Evolutionary conservation across 2,888 invertebrate genomes (phyloP).

Genomic region (Ophion ventricosus): DNA sequence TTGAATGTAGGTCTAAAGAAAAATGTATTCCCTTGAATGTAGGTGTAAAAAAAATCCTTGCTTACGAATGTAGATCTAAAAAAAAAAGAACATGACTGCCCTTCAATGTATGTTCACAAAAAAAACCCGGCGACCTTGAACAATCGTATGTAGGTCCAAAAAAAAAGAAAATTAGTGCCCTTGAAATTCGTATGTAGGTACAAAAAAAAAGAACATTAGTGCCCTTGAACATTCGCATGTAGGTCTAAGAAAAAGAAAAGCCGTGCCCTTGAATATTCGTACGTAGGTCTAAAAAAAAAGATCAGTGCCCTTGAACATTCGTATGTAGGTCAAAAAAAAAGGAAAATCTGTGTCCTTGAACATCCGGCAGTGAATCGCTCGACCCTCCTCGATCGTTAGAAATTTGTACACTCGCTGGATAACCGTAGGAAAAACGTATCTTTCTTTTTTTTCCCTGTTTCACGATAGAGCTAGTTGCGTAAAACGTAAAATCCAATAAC

Average conservation of each 20-base stretch:
- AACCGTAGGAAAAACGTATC: neutral
- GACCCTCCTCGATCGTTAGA: neutral
- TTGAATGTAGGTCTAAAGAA: no score
- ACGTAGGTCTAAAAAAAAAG: neutral
- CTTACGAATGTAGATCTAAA: no score
- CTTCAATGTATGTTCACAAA: no score
- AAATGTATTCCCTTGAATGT: no score
- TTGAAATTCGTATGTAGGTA: no score
- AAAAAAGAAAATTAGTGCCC: no score
- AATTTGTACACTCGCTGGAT: neutral
- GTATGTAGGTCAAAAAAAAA: neutral
- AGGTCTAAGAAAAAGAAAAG: neutral
- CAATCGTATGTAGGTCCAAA: no score
- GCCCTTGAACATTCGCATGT: neutral
- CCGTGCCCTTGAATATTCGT: neutral
- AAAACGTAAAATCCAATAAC: constrained; percentile 1
- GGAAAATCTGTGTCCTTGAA: neutral
- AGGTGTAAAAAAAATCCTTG: no score
- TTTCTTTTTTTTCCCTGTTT: neutral
- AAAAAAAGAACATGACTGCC: no score
- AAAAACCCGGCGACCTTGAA: no score
- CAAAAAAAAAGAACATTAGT: neutral
- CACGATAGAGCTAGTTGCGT: constrained; percentile 57
- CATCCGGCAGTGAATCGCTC: neutral
- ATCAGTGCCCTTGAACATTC: neutral